A percentile compares a stretch with the other conserved stretches of the same genome.
Conservation (phyloP, 2,888 invertebrate species). For the Toxonevra muliebris region DNA sequence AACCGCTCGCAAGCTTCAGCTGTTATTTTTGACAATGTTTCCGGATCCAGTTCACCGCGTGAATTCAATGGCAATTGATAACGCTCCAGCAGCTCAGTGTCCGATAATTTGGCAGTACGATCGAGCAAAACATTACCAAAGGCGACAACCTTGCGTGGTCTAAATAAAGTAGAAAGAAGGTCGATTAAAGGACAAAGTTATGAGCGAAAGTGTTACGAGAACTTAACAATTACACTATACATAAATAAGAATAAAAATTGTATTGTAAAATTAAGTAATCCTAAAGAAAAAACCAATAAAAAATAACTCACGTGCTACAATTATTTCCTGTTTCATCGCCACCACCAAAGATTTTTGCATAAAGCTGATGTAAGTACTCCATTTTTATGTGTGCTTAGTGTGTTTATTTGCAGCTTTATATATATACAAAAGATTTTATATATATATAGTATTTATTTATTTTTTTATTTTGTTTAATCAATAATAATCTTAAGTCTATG, state of each 20-base stretch:
- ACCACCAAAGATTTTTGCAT: constrained; percentile 10
- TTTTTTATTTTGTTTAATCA: no score
- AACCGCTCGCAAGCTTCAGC: constrained; percentile 50
- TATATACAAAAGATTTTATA: no score
- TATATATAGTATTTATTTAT: no score
- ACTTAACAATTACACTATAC: constrained; percentile 3
- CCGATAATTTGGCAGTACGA: constrained; percentile 48
- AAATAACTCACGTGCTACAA: not conserved
- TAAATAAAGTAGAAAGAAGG: constrained; percentile 25
- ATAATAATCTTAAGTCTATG: no score
- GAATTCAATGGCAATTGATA: constrained; percentile 52
- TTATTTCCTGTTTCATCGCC: not conserved
- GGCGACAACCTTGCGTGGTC: constrained; percentile 58
- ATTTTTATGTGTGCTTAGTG: no score
- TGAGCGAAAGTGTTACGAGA: not conserved
- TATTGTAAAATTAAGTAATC: no score
- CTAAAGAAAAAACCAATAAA: not conserved
- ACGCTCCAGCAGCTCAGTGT: constrained; percentile 53
- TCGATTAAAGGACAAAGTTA: not conserved
- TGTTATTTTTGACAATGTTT: constrained; percentile 50
- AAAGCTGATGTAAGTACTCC: not conserved
- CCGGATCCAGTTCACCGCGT: constrained; percentile 57
- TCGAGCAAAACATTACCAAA: constrained; percentile 63
- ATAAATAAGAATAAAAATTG: not conserved
- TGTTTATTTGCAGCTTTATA: no score